Evolutionary conservation across 2,113 vertebrate species (phyloP).

Genomic region (Taxidea taxus): DNA sequence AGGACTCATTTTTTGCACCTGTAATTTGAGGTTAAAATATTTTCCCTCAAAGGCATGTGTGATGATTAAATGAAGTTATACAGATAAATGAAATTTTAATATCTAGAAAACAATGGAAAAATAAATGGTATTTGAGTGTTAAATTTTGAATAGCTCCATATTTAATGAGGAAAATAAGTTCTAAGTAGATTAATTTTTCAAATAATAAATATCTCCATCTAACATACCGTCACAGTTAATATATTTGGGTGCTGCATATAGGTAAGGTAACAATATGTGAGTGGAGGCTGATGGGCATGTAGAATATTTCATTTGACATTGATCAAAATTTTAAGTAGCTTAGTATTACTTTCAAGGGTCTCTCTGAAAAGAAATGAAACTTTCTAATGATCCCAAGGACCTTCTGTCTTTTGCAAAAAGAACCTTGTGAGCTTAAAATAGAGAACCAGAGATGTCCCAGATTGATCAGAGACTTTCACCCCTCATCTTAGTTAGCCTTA

Average conservation of each 20-base stretch:
- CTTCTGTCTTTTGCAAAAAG: not conserved
- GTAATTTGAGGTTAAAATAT: not conserved
- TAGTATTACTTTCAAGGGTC: not conserved
- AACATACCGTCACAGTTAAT: not conserved
- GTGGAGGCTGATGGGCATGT: not conserved
- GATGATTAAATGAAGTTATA: not conserved
- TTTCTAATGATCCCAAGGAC: not conserved
- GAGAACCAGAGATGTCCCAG: not conserved
- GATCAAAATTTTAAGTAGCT: not conserved
- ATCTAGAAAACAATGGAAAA: not conserved
- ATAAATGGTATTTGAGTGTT: not conserved
- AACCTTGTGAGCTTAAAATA: not conserved
- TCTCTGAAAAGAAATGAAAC: not conserved
- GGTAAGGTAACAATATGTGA: not conserved
- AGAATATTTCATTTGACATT: not conserved
- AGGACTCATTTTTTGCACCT: not conserved
- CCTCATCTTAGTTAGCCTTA: not conserved
- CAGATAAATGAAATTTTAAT: not conserved
- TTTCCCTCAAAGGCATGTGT: not conserved
- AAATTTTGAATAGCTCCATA: not conserved
- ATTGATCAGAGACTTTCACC: not conserved
- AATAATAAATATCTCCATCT: not conserved
- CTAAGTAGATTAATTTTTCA: not conserved
- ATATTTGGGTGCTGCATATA: not conserved
- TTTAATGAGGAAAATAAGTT: not conserved